Evolutionary conservation across 2,113 vertebrate genomes (phyloP), one percentile per base, ranked within the genome.

Genomic region (Sceloporus tristichus): DNA sequence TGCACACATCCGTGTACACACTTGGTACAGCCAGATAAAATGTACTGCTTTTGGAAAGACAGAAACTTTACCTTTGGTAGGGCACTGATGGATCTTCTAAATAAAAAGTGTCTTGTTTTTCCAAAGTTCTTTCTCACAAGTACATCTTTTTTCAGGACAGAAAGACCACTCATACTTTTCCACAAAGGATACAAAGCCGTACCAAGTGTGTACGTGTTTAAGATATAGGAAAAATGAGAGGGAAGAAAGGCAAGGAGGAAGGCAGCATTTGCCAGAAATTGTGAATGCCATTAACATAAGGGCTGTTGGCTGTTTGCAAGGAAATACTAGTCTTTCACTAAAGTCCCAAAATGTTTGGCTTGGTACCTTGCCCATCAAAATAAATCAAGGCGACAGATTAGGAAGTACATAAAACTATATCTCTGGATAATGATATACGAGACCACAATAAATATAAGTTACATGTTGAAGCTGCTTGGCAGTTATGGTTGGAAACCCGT

Each of bases 321-420:
- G 87, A 91, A 88, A 88, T 86, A 81, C 40, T 81, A 90, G 80
- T 40, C 68, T 81, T 79, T 73, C 84, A 68, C 84, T 85, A 87
- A 95, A 90, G 89, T 87, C 92, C 93, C 92, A 84, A 95, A 95
- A 95, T 95, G 93, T 96, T 96, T 95, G 87, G 81, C 81, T 96
- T 97, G 96, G 96, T 92, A 9, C 90, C 76, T 88, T 93, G 95
- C 95, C 95, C 94, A 95, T 88, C 91, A 76, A 87, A 95, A 97
- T 97, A 94, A 96, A 97, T 97, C 96, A 97, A 93, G 65, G 92
- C 93, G 95, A 96, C 96, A 95, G 96, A 96, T 96, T 94, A 95
- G 96, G 94, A 96, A 97, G 95, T 94, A 88, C 95, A 94, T 97
- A 95, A 95, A 96, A 96, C 91, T 95, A 88, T 96, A 96, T 96